These are phyloP conservation scores for Chiloscyllium punctatum DNA, from an alignment of 2,797 vertebrate genomes.

Conservation along the genomic window DNA sequence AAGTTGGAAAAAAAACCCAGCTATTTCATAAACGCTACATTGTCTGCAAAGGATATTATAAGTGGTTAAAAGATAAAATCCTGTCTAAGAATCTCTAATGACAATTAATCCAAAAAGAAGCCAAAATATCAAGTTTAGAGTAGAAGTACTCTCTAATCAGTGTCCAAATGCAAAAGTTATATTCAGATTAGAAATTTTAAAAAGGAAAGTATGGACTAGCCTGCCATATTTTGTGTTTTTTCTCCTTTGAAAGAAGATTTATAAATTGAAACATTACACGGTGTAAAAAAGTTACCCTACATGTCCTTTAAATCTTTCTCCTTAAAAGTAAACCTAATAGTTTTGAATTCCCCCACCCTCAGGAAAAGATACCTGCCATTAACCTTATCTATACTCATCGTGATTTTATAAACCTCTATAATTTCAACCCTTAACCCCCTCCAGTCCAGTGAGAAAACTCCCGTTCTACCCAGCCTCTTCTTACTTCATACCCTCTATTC, in stretches of 20 bases:
- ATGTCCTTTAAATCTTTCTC: too few relatives aligned
- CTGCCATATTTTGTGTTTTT: background rate
- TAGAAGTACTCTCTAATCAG: background rate
- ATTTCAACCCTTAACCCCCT: too few relatives aligned
- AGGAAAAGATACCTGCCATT: too few relatives aligned
- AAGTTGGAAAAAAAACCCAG: background rate
- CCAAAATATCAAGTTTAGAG: background rate
- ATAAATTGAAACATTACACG: background rate
- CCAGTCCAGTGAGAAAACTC: too few relatives aligned
- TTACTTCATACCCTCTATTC: too few relatives aligned
- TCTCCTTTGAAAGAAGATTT: background rate
- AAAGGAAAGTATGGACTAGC: background rate
- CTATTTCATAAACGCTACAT: too few relatives aligned
- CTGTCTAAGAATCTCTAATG: background rate
- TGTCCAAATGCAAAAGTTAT: background rate
- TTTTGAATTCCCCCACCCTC: too few relatives aligned
- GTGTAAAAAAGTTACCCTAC: background rate
- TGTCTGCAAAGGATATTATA: too few relatives aligned
- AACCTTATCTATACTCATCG: too few relatives aligned
- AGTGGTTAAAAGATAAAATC: background rate
- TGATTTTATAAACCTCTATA: too few relatives aligned
- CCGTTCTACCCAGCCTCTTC: too few relatives aligned
- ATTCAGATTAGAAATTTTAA: background rate
- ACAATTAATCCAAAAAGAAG: background rate
- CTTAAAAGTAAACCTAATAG: too few relatives aligned